These are phyloP conservation scores for Lucilia sericata DNA, from an alignment of 1,140 invertebrate species.

Conservation along the genomic window DNA sequence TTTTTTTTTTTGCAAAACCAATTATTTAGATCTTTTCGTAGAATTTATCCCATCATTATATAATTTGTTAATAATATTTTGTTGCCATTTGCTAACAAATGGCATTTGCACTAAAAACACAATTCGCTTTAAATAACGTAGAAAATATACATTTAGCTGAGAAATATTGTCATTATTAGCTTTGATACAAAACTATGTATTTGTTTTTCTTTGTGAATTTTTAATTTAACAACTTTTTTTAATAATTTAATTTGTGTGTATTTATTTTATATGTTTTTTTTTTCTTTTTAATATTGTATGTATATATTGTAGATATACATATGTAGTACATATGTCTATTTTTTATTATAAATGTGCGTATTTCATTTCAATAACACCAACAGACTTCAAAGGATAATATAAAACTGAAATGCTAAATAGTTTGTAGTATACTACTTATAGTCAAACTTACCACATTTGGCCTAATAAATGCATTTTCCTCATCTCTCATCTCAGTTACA, in stretches of 20 bases:
- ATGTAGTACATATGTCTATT: background rate
- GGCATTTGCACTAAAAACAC: background rate
- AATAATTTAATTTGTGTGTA: no score
- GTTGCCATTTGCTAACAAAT: background rate
- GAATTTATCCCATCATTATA: background rate
- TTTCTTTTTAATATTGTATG: background rate
- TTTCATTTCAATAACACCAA: background rate
- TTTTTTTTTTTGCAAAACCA: conserved; percentile 8
- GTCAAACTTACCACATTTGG: conserved; percentile 7
- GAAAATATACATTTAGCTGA: background rate
- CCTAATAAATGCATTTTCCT: conserved; percentile 24
- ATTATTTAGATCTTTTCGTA: conserved; percentile 13
- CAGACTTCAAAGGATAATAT: conserved; percentile 35
- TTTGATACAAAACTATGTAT: conserved; percentile 28
- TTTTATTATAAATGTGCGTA: background rate
- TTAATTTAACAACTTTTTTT: no score
- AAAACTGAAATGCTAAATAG: conserved; percentile 29
- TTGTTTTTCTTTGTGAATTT: no score
- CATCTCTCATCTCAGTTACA: background rate
- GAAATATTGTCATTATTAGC: background rate
- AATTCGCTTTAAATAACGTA: background rate
- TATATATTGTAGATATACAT: conserved; percentile 25
- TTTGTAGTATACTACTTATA: conserved; percentile 34
- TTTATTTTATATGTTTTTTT: conserved; percentile 25
- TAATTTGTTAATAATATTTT: conserved; percentile 29